phyloP scores from a whole-genome alignment of 1,140 invertebrate species.

The Holotrichia oblita region DNA sequence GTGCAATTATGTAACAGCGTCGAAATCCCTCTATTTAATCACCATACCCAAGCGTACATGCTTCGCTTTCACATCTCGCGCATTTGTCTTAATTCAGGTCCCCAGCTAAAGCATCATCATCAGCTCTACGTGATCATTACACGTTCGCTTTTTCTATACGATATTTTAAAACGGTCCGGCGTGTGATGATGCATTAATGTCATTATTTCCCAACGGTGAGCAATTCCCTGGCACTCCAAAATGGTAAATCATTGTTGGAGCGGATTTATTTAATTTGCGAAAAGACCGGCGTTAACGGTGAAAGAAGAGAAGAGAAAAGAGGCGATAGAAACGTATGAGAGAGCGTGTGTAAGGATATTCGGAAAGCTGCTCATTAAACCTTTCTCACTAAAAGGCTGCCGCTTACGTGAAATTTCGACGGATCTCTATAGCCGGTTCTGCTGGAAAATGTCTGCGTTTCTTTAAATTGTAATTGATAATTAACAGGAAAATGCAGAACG shows the following conservation, averaged over 20 bases:
- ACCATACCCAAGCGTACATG: background rate
- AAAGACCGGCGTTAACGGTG: background rate
- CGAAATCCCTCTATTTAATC: no score
- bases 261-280: background rate
- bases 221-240: background rate
- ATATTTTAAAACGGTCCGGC: background rate
- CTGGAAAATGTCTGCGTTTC: background rate
- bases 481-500: background rate
- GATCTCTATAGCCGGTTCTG: background rate
- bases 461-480: background rate
- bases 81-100: background rate
- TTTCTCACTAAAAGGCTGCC: background rate
- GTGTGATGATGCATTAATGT: conserved; percentile 11
- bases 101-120: background rate
- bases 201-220: background rate
- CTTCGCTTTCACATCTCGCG: background rate
- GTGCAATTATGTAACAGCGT: no score
- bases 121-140: background rate
- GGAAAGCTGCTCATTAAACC: conserved; percentile 10
- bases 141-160: background rate
- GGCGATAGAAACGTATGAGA: background rate
- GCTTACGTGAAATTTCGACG: background rate
- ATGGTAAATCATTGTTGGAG: conserved; percentile 11
- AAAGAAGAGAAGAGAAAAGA: background rate
- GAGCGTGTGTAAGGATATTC: background rate